phyloP scores from a whole-genome alignment of 1,140 invertebrate species.

The Drosophila grimshawi region DNA sequence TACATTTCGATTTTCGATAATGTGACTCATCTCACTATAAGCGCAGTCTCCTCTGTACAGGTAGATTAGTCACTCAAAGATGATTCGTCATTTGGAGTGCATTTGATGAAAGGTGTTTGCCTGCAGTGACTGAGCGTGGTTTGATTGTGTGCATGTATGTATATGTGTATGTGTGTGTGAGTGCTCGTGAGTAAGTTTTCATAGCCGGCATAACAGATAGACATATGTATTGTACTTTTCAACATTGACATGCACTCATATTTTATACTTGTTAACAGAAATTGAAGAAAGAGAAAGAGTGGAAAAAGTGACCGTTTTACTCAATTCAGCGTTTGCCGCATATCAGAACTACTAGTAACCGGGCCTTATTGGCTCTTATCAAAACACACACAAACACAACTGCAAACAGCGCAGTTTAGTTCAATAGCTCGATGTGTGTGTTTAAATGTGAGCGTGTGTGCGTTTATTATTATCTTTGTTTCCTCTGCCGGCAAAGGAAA shows the following conservation, averaged over 20 bases:
- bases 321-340: slow-evolving; percentile 5
- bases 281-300: slow-evolving; percentile 10
- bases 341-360: slow-evolving; percentile 8
- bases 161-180: slow-evolving; percentile 5
- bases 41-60: slow-evolving; percentile 16
- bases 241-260: slow-evolving; percentile 29
- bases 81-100: slow-evolving; percentile 50
- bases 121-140: slow-evolving; percentile 19
- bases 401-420: slow-evolving; percentile 17
- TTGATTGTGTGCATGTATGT: neutral
- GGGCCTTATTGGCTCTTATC: slow-evolving; percentile 61
- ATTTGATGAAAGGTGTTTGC: slow-evolving; percentile 46
- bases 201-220: slow-evolving; percentile 19
- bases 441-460: slow-evolving; percentile 19
- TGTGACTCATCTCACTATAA: slow-evolving; percentile 36
- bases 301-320: neutral
- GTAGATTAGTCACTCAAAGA: slow-evolving; percentile 56
- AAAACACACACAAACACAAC: slow-evolving; percentile 19
- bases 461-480: slow-evolving; percentile 67
- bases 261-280: slow-evolving; percentile 14
- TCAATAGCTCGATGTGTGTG: slow-evolving; percentile 49
- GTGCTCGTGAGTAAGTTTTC: neutral
- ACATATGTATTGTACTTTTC: slow-evolving; percentile 24
- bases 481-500: slow-evolving; percentile 46
- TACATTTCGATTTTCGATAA: slow-evolving; percentile 11